Base-by-base conservation (phyloP, 2,888 invertebrate species). In the Epistrophella euchroma region DNA sequence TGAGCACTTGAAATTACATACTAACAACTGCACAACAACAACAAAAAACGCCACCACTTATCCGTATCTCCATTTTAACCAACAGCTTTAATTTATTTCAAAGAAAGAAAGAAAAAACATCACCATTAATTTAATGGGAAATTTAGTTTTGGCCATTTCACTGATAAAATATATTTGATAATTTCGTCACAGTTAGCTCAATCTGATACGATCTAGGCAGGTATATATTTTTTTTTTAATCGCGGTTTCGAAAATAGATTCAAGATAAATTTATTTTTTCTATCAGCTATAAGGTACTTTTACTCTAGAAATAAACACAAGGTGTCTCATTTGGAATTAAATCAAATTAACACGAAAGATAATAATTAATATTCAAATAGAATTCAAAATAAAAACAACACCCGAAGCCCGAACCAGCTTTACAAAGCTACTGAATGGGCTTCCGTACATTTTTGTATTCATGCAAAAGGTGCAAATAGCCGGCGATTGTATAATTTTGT, bases 381-480 rank as follows among this genome's bases (percentile, higher is more conserved):
- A 58, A 13, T 35, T 5, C 19, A 17, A n/a, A 17, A 19, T 4
- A 25, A 50, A 25, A 50, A 50, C 50, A 50, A 50, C 22, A 7
- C 35, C 32, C 19, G 22, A 37, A 37, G 17, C 19, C 52, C 25
- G 15, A 37, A 37, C 9, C 37, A 37, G 22, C 19, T 60, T 60
- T 13, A 22, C 13, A 13, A 2, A 37, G 7, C 25, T 9, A 52
- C 52, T 52, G n/a, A 52, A 52, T 13, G 28, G 11, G 22, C 22
- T 58, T 58, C 37, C 37, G 13, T 37, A 6, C 1, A 9, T 15
- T 1, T 58, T 37, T 13, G 13, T 15, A 17, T 13, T 37, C 15
- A n/a, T 62, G 32, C 32, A 64, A 1, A 47, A 47, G 47, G 32
- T 66, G 28, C 15, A 66, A 66, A 32, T 17, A 45, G 45, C 17